Percentiles rank a stretch among this genome's conserved stretches.
These are phyloP conservation scores for Bedellia somnulentella DNA, from an alignment of 2,888 invertebrate species.

Conservation along the genomic window DNA sequence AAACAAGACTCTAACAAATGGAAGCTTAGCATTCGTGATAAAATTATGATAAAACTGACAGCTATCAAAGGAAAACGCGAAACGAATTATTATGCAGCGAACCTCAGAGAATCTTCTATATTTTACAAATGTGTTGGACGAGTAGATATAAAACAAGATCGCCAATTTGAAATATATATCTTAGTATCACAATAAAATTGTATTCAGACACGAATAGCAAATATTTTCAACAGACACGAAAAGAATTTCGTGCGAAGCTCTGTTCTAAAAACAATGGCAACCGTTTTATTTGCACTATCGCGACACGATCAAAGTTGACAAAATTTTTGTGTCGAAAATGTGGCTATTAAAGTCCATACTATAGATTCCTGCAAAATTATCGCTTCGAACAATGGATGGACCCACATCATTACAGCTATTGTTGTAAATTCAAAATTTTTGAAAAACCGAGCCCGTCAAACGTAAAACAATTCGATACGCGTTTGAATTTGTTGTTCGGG, in stretches of 20 bases:
- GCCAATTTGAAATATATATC: too few species aligned
- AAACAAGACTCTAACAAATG: slow-evolving; percentile 56
- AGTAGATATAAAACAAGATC: too few species aligned
- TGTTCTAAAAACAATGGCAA: slow-evolving; percentile 27
- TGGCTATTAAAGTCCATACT: slow-evolving; percentile 28
- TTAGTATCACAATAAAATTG: slow-evolving; percentile 3
- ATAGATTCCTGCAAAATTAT: slow-evolving; percentile 41
- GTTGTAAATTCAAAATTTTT: slow-evolving; percentile 51
- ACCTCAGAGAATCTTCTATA: too few species aligned
- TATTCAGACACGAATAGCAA: slow-evolving; percentile 1
- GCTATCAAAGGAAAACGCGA: too few species aligned
- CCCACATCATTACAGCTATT: slow-evolving; percentile 58
- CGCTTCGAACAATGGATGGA: slow-evolving; percentile 42
- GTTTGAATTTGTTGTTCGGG: slow-evolving; percentile 55
- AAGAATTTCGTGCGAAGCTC: slow-evolving; percentile 25
- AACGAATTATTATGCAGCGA: too few species aligned
- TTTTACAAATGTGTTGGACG: too few species aligned
- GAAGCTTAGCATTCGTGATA: slow-evolving; percentile 22
- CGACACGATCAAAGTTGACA: slow-evolving; percentile 42
- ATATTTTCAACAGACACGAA: slow-evolving; percentile 11
- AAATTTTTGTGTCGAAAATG: slow-evolving; percentile 29
- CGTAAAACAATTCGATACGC: slow-evolving; percentile 63
- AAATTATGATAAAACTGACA: slow-evolving; percentile 24
- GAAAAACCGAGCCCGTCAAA: slow-evolving; percentile 57
- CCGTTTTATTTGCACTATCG: slow-evolving; percentile 37